A percentile compares a stretch with the other conserved stretches of the same genome.
Evolutionary conservation across 2,113 vertebrate species (phyloP).

Genomic region (Mobula hypostoma): DNA sequence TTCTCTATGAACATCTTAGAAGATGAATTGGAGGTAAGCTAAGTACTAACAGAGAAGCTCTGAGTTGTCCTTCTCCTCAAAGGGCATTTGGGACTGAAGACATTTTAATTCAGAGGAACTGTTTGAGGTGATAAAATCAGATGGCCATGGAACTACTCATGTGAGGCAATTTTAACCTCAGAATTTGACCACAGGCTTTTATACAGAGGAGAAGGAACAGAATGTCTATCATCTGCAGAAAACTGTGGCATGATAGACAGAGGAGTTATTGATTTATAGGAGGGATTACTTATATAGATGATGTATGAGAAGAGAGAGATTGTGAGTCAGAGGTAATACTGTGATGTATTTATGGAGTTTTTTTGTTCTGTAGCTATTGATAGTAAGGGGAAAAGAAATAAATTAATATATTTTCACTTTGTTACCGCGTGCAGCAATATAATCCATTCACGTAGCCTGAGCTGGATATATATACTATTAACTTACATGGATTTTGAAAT

Average conservation of each 20-base stretch:
- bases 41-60: neutral
- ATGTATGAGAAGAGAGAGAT: neutral
- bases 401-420: neutral
- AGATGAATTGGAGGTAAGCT: neutral
- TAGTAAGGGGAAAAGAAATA: neutral
- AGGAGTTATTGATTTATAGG: neutral
- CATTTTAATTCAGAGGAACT: neutral
- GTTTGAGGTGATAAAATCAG: neutral
- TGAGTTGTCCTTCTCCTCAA: neutral
- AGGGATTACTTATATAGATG: neutral
- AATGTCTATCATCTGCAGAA: neutral
- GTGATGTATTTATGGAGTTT: neutral
- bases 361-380: neutral
- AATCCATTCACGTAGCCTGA: neutral
- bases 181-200: neutral
- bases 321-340: neutral
- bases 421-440: neutral
- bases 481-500: neutral
- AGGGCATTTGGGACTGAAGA: neutral
- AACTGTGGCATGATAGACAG: neutral
- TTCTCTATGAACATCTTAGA: neutral
- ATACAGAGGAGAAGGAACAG: neutral
- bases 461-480: neutral
- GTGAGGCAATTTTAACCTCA: neutral
- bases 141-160: neutral